Base-by-base conservation (phyloP, 2,888 invertebrate genomes). In the Adela reaumurella region DNA sequence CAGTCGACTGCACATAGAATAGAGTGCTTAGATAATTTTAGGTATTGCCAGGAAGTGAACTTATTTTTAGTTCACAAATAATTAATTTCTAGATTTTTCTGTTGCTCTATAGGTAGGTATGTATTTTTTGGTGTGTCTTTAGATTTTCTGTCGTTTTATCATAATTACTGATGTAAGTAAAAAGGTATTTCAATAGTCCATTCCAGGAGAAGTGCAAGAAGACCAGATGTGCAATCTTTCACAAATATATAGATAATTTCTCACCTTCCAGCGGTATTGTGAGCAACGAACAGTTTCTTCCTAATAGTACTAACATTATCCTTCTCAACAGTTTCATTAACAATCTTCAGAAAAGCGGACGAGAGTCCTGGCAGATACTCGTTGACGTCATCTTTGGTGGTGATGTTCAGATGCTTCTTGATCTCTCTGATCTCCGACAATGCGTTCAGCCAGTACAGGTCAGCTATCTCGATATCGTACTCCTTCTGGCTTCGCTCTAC, bases 261-360 rank as follows among this genome's bases (percentile, higher is more conserved):
- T 70, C 64, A 87, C 84, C 81, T 80, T 60, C 84, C 88, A 67
- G 90, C 93, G 2, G 90, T 88, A 60, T 89, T 90, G 62, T 95
- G 94, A 0, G 90, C 87, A 17, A 91, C 81, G 53, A 84, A 88
- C 24, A 94, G 80, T 68, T 81, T 79, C 55, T 74, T 62, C 64
- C 64, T 50, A 58, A 49, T 62, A 57, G 47, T 62, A 45, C 55
- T 62, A 1, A 56, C 54, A 11, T 55, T 60, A 19, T 71, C 73
- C 48, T 70, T 65, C 2, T 68, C 76, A 60, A 61, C 64, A 19
- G 68, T 71, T 53, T 71, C 71, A 46, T 77, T 81, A 17, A 83
- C 71, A 19, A 87, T 63, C 62, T 85, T 87, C 51, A 88, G 68
- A 54, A 88, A 82, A 43, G 84, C 88, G 58, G 86, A 88, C 54